A percentile compares a stretch with the other conserved stretches of the same genome.
These are phyloP conservation scores for Taenaris catops DNA, from an alignment of 2,888 invertebrate genomes.

Conservation along the genomic window DNA sequence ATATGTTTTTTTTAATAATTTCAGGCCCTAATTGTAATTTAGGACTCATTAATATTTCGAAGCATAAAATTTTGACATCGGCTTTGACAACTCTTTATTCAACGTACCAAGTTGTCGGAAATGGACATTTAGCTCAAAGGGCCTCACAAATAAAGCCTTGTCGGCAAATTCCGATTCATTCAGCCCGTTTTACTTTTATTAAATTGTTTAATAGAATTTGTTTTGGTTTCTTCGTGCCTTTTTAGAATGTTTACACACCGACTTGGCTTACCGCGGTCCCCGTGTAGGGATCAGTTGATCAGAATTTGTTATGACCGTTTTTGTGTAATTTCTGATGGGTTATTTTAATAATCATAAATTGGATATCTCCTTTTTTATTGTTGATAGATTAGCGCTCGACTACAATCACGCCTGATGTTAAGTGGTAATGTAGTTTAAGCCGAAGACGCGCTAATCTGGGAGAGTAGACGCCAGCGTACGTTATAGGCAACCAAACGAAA, in stretches of 20 bases:
- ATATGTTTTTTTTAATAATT: too few relatives aligned
- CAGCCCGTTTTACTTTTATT: constrained; percentile 32
- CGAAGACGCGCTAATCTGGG: too few relatives aligned
- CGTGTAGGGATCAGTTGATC: constrained; percentile 4
- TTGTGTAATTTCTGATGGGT: not conserved
- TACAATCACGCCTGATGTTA: too few relatives aligned
- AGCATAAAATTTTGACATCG: constrained; percentile 54
- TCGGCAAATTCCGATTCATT: constrained; percentile 56
- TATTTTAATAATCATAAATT: too few relatives aligned
- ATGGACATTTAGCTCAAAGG: constrained; percentile 63
- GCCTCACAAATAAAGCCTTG: constrained; percentile 45
- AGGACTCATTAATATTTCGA: constrained; percentile 18
- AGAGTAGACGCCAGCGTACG: too few relatives aligned
- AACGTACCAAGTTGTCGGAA: constrained; percentile 64
- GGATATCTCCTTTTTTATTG: too few relatives aligned
- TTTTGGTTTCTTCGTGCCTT: constrained; percentile 25
- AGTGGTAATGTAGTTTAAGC: too few relatives aligned
- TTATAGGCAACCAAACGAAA: too few relatives aligned
- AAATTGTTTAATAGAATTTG: constrained; percentile 27
- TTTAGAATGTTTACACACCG: constrained; percentile 23
- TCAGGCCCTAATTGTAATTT: constrained; percentile 19
- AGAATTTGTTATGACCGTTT: constrained; percentile 1
- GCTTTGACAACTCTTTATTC: constrained; percentile 61
- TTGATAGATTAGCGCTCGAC: too few relatives aligned
- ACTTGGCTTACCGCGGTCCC: constrained; percentile 18